phyloP scores from a whole-genome alignment of 2,888 invertebrate species.

The Smittia aterrima region DNA sequence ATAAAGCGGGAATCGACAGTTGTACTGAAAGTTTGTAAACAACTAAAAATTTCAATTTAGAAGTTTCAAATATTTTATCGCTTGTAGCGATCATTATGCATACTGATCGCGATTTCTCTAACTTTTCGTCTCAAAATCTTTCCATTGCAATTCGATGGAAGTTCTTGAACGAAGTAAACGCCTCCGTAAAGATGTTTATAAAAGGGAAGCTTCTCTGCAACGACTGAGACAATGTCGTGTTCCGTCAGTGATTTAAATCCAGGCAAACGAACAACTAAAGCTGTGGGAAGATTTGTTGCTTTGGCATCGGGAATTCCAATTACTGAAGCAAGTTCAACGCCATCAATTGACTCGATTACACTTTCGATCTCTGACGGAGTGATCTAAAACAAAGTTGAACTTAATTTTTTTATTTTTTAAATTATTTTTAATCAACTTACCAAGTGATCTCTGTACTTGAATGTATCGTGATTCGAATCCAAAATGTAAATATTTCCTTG shows the following conservation, averaged over 20 bases:
- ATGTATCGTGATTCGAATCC: conserved; percentile 20
- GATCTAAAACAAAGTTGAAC: background rate
- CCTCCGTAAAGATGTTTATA: conserved; percentile 27
- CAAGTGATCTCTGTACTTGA: conserved; percentile 25
- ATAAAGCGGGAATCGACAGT: too few relatives aligned
- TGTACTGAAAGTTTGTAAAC: too few relatives aligned
- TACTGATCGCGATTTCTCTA: background rate
- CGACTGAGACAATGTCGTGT: conserved; percentile 31
- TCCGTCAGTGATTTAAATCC: background rate
- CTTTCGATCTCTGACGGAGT: conserved; percentile 36
- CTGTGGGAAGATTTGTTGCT: conserved; percentile 23
- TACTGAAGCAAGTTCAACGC: conserved; percentile 21
- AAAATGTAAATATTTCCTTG: conserved; percentile 27
- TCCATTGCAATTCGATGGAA: conserved; percentile 18
- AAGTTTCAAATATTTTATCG: too few relatives aligned
- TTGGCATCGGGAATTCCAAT: conserved; percentile 21
- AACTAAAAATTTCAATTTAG: too few relatives aligned
- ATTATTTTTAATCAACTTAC: conserved; percentile 26
- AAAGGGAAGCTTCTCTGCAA: conserved; percentile 1
- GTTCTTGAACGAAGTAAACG: conserved; percentile 25
- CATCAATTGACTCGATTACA: conserved; percentile 24
- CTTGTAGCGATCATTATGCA: background rate
- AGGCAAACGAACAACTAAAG: background rate
- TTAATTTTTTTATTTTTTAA: background rate
- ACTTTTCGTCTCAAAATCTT: conserved; percentile 23